Percentiles rank a stretch among this genome's conserved stretches.
Conservation (phyloP, 2,113 vertebrate species). For the Meleagris gallopavo region DNA sequence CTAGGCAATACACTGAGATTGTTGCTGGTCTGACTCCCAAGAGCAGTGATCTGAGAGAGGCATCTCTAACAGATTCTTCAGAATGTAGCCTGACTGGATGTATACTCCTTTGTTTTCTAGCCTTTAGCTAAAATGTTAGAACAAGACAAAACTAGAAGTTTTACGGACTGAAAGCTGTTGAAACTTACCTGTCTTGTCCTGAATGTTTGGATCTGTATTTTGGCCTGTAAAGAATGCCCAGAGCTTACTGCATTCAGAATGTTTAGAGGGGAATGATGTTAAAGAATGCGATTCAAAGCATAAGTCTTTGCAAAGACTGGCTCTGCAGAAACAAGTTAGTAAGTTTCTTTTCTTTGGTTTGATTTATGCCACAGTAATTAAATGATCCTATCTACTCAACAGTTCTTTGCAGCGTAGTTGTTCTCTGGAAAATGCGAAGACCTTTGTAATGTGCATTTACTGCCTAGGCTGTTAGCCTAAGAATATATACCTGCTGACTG, state of each 20-base stretch:
- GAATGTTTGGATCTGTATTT: neutral
- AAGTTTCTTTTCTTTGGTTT: conserved; percentile 4
- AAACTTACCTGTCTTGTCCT: conserved; percentile 2
- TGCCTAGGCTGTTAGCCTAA: neutral
- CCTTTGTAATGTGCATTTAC: neutral
- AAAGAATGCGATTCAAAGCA: neutral
- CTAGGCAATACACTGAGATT: neutral
- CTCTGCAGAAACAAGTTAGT: conserved; percentile 4
- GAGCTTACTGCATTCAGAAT: neutral
- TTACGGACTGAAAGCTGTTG: neutral
- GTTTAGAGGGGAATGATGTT: neutral
- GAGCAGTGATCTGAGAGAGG: neutral
- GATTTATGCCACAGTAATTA: conserved; percentile 2
- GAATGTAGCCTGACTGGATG: neutral
- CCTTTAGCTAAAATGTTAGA: neutral
- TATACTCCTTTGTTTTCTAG: neutral
- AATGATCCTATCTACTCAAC: neutral
- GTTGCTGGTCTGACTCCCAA: neutral
- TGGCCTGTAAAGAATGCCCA: neutral
- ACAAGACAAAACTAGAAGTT: neutral
- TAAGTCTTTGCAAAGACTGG: neutral
- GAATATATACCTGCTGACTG: neutral
- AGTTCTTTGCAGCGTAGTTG: neutral
- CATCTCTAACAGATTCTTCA: neutral
- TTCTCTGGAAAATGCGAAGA: neutral